Percentiles rank a stretch among this genome's conserved stretches.
These are phyloP conservation scores for Athene noctua DNA, from an alignment of 2,113 vertebrate genomes.

Conservation along the genomic window DNA sequence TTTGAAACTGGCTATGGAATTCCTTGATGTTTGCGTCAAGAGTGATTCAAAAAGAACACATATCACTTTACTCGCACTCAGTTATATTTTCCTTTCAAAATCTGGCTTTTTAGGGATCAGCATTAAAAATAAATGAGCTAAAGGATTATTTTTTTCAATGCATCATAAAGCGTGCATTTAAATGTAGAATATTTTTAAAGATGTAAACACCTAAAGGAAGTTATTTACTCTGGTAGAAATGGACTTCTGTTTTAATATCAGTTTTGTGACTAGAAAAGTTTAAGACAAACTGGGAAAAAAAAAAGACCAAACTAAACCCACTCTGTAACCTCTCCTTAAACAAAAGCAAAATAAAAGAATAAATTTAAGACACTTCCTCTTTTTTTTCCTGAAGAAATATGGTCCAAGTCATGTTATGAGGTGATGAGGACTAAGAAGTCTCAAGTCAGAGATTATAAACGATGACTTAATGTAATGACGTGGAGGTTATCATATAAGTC, in stretches of 20 bases:
- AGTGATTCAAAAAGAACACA: neutral
- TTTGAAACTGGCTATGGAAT: neutral
- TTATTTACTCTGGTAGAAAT: neutral
- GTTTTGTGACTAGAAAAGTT: neutral
- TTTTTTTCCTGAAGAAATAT: neutral
- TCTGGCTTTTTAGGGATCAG: neutral
- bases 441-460: neutral
- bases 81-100: neutral
- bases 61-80: neutral
- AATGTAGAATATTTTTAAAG: neutral
- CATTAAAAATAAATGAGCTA: slow-evolving; percentile 28
- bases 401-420: neutral
- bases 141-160: neutral
- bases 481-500: neutral
- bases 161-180: neutral
- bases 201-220: neutral
- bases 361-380: neutral
- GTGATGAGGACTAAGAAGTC: neutral
- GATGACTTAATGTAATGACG: neutral
- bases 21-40: neutral
- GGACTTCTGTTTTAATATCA: neutral
- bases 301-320: neutral
- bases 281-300: neutral
- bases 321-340: neutral
- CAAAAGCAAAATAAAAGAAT: neutral